Evolutionary conservation across 2,113 vertebrate genomes (phyloP).

Genomic region (Dasyprocta punctata): DNA sequence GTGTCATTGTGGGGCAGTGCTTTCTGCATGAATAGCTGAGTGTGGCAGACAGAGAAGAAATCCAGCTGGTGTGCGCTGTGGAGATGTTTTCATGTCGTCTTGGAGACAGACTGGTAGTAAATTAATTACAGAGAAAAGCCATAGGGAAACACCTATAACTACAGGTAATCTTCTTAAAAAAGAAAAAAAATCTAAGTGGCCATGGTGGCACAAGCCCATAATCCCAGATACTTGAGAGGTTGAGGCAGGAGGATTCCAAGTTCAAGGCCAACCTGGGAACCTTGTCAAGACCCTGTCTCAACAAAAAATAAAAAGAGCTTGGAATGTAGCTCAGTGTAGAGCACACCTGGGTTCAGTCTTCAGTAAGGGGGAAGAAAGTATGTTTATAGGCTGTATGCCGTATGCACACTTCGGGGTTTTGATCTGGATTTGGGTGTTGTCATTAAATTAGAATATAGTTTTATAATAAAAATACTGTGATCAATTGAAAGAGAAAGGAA

Average conservation of each 20-base stretch:
- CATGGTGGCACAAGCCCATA: background rate
- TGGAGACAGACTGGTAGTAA: background rate
- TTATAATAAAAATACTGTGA: slow-evolving; percentile 14
- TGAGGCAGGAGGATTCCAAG: background rate
- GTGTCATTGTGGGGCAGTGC: rapidly evolving
- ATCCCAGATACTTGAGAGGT: background rate
- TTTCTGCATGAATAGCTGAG: background rate
- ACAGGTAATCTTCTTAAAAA: background rate
- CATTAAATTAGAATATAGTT: slow-evolving; percentile 41
- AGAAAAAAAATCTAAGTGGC: background rate
- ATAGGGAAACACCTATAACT: background rate
- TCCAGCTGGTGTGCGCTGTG: background rate
- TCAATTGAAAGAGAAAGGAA: background rate
- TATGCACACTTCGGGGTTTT: background rate
- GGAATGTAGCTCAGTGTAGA: background rate
- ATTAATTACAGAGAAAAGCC: slow-evolving; percentile 27
- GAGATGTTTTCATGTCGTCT: background rate
- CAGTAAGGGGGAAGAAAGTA: background rate
- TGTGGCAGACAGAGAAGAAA: background rate
- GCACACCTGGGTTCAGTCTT: background rate
- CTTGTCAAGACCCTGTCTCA: background rate
- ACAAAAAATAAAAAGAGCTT: background rate
- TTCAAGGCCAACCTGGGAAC: background rate
- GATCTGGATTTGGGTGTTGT: slow-evolving; percentile 1
- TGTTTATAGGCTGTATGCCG: background rate